Evolutionary conservation across 92 coral and sea anemone genomes (phyloP), one percentile per base, ranked within the genome.

Genomic region (Chrysogorgia sp.): DNA sequence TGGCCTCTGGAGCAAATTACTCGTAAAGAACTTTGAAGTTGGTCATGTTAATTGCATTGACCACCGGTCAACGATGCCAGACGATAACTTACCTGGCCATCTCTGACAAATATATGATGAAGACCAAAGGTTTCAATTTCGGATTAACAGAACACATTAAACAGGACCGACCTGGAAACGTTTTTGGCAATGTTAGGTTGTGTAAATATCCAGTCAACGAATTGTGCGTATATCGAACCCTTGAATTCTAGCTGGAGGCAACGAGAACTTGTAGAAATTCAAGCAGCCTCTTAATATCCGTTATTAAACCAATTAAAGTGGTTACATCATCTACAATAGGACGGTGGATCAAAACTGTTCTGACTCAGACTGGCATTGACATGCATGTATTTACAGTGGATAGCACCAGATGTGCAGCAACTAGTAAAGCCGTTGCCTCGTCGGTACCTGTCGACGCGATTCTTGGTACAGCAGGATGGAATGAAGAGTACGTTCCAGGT

Each of bases 151-250:
- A 81, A 41, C 90, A 74, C 34, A 26, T 88, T 34, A 81, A 88
- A 75, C 89, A 88, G 63, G 89, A 84, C 59, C 29, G 72, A 33
- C 88, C 86, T 28, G 91, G 92, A 24, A 75, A 76, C 12, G 92
- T 80, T 1, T 88, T 80, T 67, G 84, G 91, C 0, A 79, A 79
- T 43, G 40, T 87, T 0, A 37, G 86, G 26, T 71, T 86, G 7
- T 67, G 35, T 74, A 66, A 81, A 58, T 81, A 81, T 45, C 50
- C 75, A 12, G 82, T 65, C 4, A 30, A 47, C 25, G 82, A 86
- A 72, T 40, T 86, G 62, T 86, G 81, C 59, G 90, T 66, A 7
- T 86, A 86, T 58, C 52, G 77, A 69, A 86, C 86, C 34, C 14
- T 76, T 23, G 33, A 67, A 30, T 65, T 34, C 52, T 76, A 82